Evolutionary conservation across 1,140 invertebrate genomes (phyloP).

Genomic region (Colletes latitarsis): DNA sequence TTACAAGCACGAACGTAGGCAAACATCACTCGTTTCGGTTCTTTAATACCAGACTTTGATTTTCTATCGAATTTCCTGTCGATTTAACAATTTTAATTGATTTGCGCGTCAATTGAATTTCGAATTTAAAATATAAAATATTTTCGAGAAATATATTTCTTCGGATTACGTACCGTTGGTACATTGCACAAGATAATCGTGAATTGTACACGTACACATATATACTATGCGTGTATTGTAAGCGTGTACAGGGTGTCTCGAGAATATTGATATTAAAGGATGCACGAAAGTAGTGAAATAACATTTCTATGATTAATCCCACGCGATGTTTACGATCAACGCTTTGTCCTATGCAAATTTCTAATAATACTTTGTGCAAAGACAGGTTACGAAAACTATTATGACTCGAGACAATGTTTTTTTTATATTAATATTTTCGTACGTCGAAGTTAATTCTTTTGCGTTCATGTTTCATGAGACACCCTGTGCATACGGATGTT

Average conservation of each 20-base stretch:
- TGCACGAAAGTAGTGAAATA: too few relatives aligned
- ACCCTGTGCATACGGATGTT: not conserved
- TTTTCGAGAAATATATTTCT: not conserved
- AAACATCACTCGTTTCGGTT: too few relatives aligned
- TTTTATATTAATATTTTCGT: too few relatives aligned
- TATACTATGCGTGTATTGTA: conserved; percentile 24
- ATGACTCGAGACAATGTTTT: too few relatives aligned
- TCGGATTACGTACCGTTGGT: not conserved
- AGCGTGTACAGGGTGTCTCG: not conserved
- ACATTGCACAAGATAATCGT: conserved; percentile 43
- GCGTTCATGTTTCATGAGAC: not conserved
- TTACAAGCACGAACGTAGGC: too few relatives aligned
- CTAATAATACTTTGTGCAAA: too few relatives aligned
- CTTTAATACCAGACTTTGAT: not conserved
- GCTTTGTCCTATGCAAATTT: too few relatives aligned
- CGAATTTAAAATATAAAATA: not conserved
- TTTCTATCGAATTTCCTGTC: not conserved
- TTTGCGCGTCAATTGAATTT: not conserved
- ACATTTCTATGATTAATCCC: too few relatives aligned
- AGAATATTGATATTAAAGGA: not conserved
- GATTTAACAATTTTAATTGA: not conserved
- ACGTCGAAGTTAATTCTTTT: not conserved
- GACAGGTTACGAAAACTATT: too few relatives aligned
- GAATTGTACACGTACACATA: conserved; percentile 21
- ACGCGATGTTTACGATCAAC: too few relatives aligned